Evolutionary conservation across 2,113 vertebrate genomes (phyloP), one percentile per base, ranked within the genome.

Genomic region (Cygnus atratus): DNA sequence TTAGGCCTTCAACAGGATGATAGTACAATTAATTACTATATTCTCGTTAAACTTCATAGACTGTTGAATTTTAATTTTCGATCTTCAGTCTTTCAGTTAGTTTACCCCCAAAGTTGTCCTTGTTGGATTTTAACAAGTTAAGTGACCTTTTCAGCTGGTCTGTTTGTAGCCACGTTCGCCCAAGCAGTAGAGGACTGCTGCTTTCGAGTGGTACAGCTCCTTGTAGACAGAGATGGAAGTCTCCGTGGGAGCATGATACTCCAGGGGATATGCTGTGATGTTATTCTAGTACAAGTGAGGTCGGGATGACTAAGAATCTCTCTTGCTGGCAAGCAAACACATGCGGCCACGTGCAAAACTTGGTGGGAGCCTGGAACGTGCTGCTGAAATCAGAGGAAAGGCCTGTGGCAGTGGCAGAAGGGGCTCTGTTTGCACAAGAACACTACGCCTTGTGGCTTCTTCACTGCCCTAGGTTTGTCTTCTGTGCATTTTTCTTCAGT

Each of bases 211-310:
- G 21, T 41, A 22, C 35, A 46, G 14, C 12, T 55, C 37, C 62
- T 24, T 59, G 55, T 10, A 59, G 59, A 61, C 17, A 28, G 39
- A 83, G 55, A 48, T 0, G 4, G 43, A n/a, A 63, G 29, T 54
- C 73, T 59, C 37, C 16, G 8, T 13, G 25, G 54, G 43, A 48
- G 55, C n/a, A 12, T 0, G 0, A 11, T 41, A 41, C 21, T 37
- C 20, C 15, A 25, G 28, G 46, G 55, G 11, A n/a, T 63, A 44
- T 33, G 29, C 24, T 41, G 11, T 24, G 33, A 35, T 52, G 48
- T 77, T 67, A 33, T 28, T 44, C 6, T 3, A 1, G 5, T 46
- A 28, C 13, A 24, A 43, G 16, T 50, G 39, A 72, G n/a, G 58
- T 46, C 22, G 39, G 4, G 48, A 73, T 46, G 76, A 57, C 37